Conservation (phyloP, 2,797 vertebrate species). For the Crax fasciolata region DNA sequence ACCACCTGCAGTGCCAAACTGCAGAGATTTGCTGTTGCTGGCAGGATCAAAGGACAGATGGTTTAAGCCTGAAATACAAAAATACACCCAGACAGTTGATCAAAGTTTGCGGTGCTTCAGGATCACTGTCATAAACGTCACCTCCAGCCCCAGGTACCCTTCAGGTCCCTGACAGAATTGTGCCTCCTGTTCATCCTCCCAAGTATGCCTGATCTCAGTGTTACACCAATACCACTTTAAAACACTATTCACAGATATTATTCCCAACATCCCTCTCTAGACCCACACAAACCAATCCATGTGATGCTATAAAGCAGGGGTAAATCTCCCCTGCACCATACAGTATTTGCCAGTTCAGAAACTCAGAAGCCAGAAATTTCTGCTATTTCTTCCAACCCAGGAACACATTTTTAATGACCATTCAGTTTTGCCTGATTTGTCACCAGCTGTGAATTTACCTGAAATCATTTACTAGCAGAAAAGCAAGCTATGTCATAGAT, state of each 20-base stretch:
- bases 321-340: not conserved
- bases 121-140: not conserved
- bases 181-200: not conserved
- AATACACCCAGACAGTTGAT: not conserved
- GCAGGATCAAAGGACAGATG: conserved; percentile 90
- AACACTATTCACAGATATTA: not conserved
- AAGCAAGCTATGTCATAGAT: not conserved
- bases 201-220: not conserved
- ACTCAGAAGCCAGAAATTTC: not conserved
- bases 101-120: not conserved
- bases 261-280: not conserved
- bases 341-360: not conserved
- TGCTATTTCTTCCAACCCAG: not conserved
- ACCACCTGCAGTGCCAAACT: conserved; percentile 84
- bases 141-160: not conserved
- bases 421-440: not conserved
- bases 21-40: conserved; percentile 87
- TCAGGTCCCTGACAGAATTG: not conserved
- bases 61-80: conserved; percentile 89
- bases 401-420: not conserved
- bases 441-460: not conserved
- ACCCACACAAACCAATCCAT: not conserved
- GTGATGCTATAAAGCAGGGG: not conserved
- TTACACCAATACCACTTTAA: not conserved
- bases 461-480: not conserved